phyloP scores from a whole-genome alignment of 2,888 invertebrate genomes.

The Gastrophysa polygoni region DNA sequence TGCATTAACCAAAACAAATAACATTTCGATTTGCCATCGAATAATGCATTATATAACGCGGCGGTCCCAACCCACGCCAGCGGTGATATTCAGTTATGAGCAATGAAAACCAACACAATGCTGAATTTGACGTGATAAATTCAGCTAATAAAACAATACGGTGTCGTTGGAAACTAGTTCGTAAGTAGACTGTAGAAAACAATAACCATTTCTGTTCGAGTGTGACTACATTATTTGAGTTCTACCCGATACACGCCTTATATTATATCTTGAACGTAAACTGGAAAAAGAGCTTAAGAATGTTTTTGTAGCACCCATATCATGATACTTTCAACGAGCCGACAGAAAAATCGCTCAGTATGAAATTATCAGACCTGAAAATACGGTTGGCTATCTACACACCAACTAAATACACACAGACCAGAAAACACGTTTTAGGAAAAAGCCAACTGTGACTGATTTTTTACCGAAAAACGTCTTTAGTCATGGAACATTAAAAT shows the following conservation, averaged over 20 bases:
- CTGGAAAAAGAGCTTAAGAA: neutral
- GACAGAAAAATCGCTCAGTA: neutral
- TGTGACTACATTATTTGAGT: conserved; percentile 17
- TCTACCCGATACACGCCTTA: conserved; percentile 7
- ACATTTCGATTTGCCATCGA: neutral
- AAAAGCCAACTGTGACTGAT: too few relatives aligned
- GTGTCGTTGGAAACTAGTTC: conserved; percentile 9
- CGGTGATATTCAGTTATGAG: conserved; percentile 8
- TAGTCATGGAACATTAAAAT: too few relatives aligned
- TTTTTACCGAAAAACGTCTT: too few relatives aligned
- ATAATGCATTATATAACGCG: conserved; percentile 8
- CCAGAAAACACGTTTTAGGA: too few relatives aligned
- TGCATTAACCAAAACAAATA: too few relatives aligned
- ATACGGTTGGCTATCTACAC: too few relatives aligned
- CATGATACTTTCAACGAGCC: neutral
- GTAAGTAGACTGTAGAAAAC: conserved; percentile 19
- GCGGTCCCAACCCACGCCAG: conserved; percentile 9
- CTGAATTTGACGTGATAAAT: conserved; percentile 15
- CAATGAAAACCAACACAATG: conserved; percentile 11
- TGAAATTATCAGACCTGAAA: neutral
- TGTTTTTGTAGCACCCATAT: neutral
- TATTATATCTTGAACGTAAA: neutral
- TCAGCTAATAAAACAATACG: conserved; percentile 16
- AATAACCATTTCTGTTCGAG: conserved; percentile 18
- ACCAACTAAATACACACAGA: too few relatives aligned